Evolutionary conservation across 2,113 vertebrate species (phyloP).

Genomic region (Etia nguti): DNA sequence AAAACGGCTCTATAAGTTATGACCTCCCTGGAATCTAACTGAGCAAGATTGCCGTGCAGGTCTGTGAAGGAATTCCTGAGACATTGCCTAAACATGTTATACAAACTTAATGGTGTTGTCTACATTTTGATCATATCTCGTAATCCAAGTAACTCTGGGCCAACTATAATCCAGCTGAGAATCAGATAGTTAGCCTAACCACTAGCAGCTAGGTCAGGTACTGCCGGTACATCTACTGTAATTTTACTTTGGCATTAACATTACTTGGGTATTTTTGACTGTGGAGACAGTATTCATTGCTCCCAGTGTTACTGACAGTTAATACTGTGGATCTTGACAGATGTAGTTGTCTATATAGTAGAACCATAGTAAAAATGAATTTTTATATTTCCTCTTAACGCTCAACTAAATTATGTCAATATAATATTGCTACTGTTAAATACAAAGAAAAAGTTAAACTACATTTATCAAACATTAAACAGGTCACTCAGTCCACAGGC

Average conservation of each 20-base stretch:
- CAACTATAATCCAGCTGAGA: background rate
- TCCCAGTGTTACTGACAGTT: too few relatives aligned
- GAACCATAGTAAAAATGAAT: too few relatives aligned
- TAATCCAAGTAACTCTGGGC: background rate
- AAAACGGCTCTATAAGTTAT: background rate
- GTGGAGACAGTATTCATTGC: background rate
- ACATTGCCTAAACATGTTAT: background rate
- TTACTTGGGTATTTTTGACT: background rate
- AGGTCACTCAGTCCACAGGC: background rate
- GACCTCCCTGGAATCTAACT: background rate
- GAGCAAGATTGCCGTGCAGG: background rate
- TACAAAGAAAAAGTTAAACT: background rate
- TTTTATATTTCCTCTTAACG: too few relatives aligned
- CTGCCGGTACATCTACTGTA: fast-evolving
- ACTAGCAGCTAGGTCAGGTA: background rate
- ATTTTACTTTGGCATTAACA: background rate
- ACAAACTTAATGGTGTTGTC: background rate
- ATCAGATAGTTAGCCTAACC: background rate
- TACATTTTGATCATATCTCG: background rate
- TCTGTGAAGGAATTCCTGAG: background rate
- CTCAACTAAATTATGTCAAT: background rate
- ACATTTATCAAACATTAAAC: background rate
- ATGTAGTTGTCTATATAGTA: too few relatives aligned
- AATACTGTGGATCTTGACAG: too few relatives aligned
- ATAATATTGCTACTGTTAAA: background rate